Conservation (phyloP, 2,888 invertebrate species). For the Acleris literana region DNA sequence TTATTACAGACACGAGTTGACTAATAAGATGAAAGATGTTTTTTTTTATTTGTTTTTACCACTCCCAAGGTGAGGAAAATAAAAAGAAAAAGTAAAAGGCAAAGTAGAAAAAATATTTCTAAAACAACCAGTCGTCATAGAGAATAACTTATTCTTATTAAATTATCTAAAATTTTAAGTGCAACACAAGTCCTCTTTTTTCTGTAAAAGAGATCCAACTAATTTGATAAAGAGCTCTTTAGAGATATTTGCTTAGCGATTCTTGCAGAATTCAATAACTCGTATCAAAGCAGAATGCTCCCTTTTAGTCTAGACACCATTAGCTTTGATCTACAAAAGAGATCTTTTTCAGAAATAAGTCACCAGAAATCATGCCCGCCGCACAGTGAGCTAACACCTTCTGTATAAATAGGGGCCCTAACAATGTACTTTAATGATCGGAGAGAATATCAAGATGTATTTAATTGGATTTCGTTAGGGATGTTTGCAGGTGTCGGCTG, state of each 20-base stretch:
- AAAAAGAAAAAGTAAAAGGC: too few species aligned
- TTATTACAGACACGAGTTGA: too few species aligned
- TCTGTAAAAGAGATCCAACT: neutral
- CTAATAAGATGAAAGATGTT: too few species aligned
- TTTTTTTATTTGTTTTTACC: too few species aligned
- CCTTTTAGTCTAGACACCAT: constrained; percentile 27
- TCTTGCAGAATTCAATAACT: neutral
- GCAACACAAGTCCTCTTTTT: neutral
- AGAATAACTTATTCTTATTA: too few species aligned
- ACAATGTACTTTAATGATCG: constrained; percentile 74
- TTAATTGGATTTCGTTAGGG: constrained; percentile 75
- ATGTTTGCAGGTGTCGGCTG: constrained; percentile 66
- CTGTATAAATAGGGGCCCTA: constrained; percentile 57
- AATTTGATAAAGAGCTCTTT: neutral
- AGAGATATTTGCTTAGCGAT: neutral
- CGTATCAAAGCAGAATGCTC: neutral
- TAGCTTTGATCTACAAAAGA: constrained; percentile 41
- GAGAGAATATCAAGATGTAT: constrained; percentile 77
- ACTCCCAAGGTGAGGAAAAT: too few species aligned
- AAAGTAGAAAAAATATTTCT: too few species aligned
- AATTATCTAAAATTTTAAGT: too few species aligned
- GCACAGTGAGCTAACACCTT: constrained; percentile 50
- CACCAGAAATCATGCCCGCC: constrained; percentile 56
- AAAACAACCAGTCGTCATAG: too few species aligned
- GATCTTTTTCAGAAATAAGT: constrained; percentile 45